Evolutionary conservation across 23 tunicate genomes (phyloP).

Genomic region (Phallusia fumigata): DNA sequence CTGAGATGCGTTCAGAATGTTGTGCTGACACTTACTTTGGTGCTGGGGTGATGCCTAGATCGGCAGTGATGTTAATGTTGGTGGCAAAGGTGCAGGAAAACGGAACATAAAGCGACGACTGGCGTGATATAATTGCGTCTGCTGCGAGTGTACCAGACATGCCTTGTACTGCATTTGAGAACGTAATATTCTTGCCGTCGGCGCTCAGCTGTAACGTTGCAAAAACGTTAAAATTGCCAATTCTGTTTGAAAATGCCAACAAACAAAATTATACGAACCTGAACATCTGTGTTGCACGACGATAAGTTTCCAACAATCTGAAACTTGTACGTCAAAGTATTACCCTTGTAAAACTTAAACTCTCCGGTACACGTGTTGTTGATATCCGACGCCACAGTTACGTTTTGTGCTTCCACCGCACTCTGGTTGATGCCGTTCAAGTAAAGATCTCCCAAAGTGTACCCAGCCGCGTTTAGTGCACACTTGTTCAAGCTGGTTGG

Average conservation of each 20-base stretch:
- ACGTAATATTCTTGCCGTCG: slow-evolving; percentile 1
- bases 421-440: slow-evolving; percentile 22
- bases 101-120: neutral
- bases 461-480: slow-evolving; percentile 25
- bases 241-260: neutral
- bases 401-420: slow-evolving; percentile 14
- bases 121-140: neutral
- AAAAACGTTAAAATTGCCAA: too few species aligned
- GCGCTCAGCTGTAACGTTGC: neutral
- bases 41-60: slow-evolving; percentile 2
- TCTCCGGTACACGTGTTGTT: slow-evolving; percentile 25
- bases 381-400: slow-evolving; percentile 12
- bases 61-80: neutral
- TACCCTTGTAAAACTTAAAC: neutral
- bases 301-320: neutral
- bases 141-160: neutral
- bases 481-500: slow-evolving; percentile 25
- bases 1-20: too few species aligned
- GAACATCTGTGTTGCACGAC: slow-evolving; percentile 17
- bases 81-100: neutral
- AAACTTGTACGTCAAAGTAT: slow-evolving; percentile 17
- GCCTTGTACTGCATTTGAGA: neutral
- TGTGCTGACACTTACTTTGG: neutral
- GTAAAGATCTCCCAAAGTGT: slow-evolving; percentile 21
- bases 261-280: slow-evolving; percentile 1